A percentile compares a stretch with the other conserved stretches of the same genome.
These are phyloP conservation scores for Rotaria macrura DNA, from an alignment of 2,888 invertebrate genomes.

Conservation along the genomic window DNA sequence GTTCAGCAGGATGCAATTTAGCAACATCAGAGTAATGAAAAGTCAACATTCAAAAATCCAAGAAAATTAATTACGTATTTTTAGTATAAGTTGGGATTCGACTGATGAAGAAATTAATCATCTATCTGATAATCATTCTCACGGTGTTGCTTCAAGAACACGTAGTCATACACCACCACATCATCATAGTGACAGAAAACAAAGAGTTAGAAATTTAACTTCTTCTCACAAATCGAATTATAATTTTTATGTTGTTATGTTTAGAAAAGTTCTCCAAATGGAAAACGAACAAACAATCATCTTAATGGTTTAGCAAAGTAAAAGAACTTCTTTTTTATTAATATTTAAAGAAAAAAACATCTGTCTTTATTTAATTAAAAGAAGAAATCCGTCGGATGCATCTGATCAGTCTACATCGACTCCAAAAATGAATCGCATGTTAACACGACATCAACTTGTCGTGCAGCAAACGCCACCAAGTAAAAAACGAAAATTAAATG, in stretches of 20 bases:
- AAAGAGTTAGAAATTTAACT: not conserved
- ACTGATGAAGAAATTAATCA: not conserved
- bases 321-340: not conserved
- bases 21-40: not conserved
- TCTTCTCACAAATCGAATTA: too few species aligned
- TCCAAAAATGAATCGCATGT: not conserved
- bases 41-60: too few species aligned
- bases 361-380: not conserved
- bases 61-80: too few species aligned
- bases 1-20: not conserved
- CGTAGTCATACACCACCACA: not conserved
- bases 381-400: not conserved
- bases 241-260: not conserved
- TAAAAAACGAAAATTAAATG: not conserved
- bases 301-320: not conserved
- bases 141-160: not conserved
- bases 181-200: not conserved
- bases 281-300: not conserved
- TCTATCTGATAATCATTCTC: not conserved
- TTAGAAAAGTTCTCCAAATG: not conserved
- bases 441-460: not conserved
- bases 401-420: not conserved
- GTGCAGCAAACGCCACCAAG: not conserved
- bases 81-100: conserved; percentile 3
- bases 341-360: not conserved